Evolutionary conservation across 2,797 vertebrate genomes (phyloP), one percentile per base, ranked within the genome.

Genomic region (Danio jaintianensis): DNA sequence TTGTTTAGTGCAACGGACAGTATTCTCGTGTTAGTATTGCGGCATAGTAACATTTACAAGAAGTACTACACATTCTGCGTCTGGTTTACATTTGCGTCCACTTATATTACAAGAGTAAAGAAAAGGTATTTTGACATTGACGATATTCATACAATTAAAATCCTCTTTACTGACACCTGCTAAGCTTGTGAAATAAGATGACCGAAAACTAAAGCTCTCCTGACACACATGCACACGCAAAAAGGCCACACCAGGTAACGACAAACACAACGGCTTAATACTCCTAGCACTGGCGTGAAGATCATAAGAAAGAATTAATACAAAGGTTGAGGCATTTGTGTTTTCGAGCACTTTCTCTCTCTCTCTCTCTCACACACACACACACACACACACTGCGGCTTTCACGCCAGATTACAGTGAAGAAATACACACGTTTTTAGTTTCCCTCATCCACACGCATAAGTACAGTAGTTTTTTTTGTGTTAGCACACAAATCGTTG

Each of bases 231-330:
- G 13, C 6, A 7, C 85, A 86, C 83, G 87, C 48, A 75, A 83
- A 89, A 83, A 53, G 82, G 50, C 78, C 79, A 82, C 83, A 90
- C 83, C 89, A 90, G 90, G 82, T 45, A 86, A 91, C 56, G 86
- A 91, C 90, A 61, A 89, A 91, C 90, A 90, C 86, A 87, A 83
- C 83, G 84, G 83, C 78, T 86, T 91, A 92, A 93, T 91, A 93
- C 90, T 91, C 86, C 79, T 84, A 87, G 88, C 83, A 83, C 87
- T 86, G 55, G 83, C 89, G 84, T 85, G 84, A 58, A 50, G 66
- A 87, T 77, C 79, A 70, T 84, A 83, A 82, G 81, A 12, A 45
- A 83, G 56, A 89, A 89, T 88, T 91, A 91, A 91, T 83, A 90
- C 78, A 79, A 88, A 64, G 87, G 83, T 90, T 79, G 85, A 90